Evolutionary conservation across 2,888 invertebrate species (phyloP), one percentile per base, ranked within the genome.

Genomic region (Busseola fusca): DNA sequence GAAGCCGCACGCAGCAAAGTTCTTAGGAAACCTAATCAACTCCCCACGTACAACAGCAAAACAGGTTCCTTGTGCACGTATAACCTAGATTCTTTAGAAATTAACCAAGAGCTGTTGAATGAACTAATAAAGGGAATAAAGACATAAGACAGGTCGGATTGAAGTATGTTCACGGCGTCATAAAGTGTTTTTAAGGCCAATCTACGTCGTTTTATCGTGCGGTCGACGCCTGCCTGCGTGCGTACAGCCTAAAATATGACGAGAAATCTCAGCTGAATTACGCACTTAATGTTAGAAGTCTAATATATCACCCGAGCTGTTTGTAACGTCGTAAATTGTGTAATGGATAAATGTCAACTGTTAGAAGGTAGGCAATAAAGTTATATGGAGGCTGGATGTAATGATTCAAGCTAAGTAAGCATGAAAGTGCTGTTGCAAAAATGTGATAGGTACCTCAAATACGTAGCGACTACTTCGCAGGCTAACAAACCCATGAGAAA

Each of bases 131-230:
- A 85, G 75, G 75, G 56, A 74, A 84, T 80, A 78, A 80, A 84
- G 82, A 78, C 72, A 72, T 82, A 70, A 79, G 60, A 71, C 78
- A 80, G 74, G 72, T 73, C 62, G 74, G 67, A 78, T 79, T 78
- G 82, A 82, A 82, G 82, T 86, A 80, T 84, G 82, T 88, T 87
- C 85, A 86, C 74, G 85, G 85, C 83, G 80, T 80, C 84, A 81
- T 87, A 85, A 87, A 89, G 80, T 82, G 86, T 84, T 83, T 86
- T 87, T 85, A 89, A 87, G 80, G 87, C 82, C 88, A 88, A 89
- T 88, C 86, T 85, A 81, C 84, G 81, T 70, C 79, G 82, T 79
- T 87, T 88, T 87, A 88, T 87, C 81, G 83, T 84, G 72, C 83
- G 84, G 81, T 84, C 86, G 74, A 64, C 84, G 82, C 84, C 84